Conservation (phyloP, 92 coral and sea anemone species). For the Actinostola sp. region DNA sequence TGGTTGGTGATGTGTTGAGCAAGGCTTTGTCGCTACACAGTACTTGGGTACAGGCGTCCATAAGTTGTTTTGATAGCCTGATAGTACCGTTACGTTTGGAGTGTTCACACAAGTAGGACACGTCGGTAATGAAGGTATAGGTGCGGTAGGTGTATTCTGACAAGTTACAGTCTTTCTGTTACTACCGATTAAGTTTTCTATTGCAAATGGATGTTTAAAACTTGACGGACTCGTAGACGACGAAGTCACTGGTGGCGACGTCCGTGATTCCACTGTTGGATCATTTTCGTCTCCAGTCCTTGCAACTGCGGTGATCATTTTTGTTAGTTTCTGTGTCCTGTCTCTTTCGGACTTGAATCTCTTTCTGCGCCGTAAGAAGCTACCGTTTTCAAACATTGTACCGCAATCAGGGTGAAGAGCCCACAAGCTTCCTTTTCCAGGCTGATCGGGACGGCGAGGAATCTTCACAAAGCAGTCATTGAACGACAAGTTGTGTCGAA, state of each 20-base stretch:
- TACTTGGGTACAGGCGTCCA: slow-evolving; percentile 74
- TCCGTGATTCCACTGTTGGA: slow-evolving; percentile 7
- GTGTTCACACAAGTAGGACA: slow-evolving; percentile 83
- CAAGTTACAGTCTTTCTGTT: slow-evolving; percentile 61
- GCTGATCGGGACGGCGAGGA: slow-evolving; percentile 98
- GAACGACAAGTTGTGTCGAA: slow-evolving; percentile 92
- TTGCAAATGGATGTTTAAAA: slow-evolving; percentile 96
- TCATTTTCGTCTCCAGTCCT: slow-evolving; percentile 42
- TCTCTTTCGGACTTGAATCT: slow-evolving; percentile 95
- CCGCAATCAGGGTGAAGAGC: slow-evolving; percentile 99
- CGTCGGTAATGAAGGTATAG: slow-evolving; percentile 81
- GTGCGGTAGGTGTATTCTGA: slow-evolving; percentile 47
- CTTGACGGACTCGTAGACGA: slow-evolving; percentile 42
- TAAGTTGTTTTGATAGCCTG: slow-evolving; percentile 64
- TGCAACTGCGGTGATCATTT: slow-evolving; percentile 52
- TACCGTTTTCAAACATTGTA: slow-evolving; percentile 97
- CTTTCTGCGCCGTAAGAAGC: slow-evolving; percentile 91
- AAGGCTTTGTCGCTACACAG: slow-evolving; percentile 67
- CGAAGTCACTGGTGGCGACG: slow-evolving; percentile 28
- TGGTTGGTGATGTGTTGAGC: slow-evolving; percentile 71
- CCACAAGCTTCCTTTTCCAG: slow-evolving; percentile 99
- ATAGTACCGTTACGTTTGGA: slow-evolving; percentile 36
- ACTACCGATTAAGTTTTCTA: slow-evolving; percentile 89
- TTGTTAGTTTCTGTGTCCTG: slow-evolving; percentile 70
- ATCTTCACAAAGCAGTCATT: slow-evolving; percentile 98